Evolutionary conservation across 2,113 vertebrate species (phyloP), one percentile per base, ranked within the genome.

Genomic region (Archilochus colubris): DNA sequence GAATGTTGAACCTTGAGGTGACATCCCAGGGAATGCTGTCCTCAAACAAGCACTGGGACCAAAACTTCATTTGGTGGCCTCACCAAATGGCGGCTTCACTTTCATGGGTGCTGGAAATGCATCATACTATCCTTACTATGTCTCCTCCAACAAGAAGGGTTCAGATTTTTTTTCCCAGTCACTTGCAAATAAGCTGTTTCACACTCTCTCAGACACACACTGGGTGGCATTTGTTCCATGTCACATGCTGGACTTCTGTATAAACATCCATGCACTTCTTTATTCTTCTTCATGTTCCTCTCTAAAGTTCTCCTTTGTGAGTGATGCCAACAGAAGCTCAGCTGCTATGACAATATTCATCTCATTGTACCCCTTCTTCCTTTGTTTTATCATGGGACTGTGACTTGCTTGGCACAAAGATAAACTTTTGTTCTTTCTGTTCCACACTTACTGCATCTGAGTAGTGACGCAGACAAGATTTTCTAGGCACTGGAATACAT

Each of bases 271-370:
- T 51, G 28, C 70, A 93, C 69, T 94, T 84, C 74, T 91, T 93
- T 57, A 68, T 91, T 91, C 85, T 51, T 93, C 50, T 89, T 82
- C 50, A 72, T 79, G 82, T 95, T 96, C 93, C 89, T 79, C 91
- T 91, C 87, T 79, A 27, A 96, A 95, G 87, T 94, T 94, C 87
- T 91, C 66, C 54, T 85, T 94, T 95, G 82, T 44, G 82, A 16
- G 50, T 55, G 36, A 85, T 40, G 58, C 36, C 38, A 92, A 94
- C 61, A 80, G 91, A 84, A 94, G 69, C 68, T 73, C 6, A 0
- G 70, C 87, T 92, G 30, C 44, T 88, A 64, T 40, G 62, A 85
- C 89, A 87, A 91, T 82, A 68, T 16, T 61, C 44, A 69, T 76
- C 57, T 78, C 46, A 68, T 7, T 68, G 66, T 48, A 64, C 10